Conservation (phyloP, 2,797 vertebrate genomes). For the Sternarchorhynchus goeldii region DNA sequence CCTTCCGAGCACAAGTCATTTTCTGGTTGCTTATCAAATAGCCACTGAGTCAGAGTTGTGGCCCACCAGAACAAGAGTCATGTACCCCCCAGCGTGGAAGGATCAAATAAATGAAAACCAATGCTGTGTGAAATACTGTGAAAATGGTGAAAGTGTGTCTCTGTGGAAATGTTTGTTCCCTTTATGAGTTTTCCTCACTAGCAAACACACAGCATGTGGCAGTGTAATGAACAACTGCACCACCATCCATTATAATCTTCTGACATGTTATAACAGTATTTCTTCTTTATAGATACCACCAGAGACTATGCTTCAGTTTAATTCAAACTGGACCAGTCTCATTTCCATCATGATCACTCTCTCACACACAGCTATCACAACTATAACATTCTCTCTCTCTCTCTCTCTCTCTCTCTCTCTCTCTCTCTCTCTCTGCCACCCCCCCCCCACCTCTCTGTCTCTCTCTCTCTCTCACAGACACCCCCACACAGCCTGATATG, state of each 20-base stretch:
- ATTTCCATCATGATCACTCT: neutral
- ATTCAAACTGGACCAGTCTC: neutral
- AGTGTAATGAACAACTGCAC: neutral
- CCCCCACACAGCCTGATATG: neutral
- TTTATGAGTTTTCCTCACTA: constrained; percentile 6
- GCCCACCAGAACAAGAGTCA: neutral
- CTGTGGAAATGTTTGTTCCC: constrained; percentile 8
- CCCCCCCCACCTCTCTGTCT: too few relatives aligned
- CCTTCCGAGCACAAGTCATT: neutral
- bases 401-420: neutral
- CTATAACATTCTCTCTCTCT: neutral
- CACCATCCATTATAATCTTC: constrained; percentile 1
- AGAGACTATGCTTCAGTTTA: constrained; percentile 1
- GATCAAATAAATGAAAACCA: neutral
- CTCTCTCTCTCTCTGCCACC: neutral
- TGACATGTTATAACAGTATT: neutral
- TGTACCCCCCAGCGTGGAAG: neutral
- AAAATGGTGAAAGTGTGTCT: neutral
- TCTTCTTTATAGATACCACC: neutral
- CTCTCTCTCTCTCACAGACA: neutral
- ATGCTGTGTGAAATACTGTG: neutral
- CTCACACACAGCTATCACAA: neutral
- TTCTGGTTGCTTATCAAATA: neutral
- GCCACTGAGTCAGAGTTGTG: neutral
- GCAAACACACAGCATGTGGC: constrained; percentile 10